phyloP scores from a whole-genome alignment of 2,888 invertebrate genomes.

The Phragmatobia fuliginosa region DNA sequence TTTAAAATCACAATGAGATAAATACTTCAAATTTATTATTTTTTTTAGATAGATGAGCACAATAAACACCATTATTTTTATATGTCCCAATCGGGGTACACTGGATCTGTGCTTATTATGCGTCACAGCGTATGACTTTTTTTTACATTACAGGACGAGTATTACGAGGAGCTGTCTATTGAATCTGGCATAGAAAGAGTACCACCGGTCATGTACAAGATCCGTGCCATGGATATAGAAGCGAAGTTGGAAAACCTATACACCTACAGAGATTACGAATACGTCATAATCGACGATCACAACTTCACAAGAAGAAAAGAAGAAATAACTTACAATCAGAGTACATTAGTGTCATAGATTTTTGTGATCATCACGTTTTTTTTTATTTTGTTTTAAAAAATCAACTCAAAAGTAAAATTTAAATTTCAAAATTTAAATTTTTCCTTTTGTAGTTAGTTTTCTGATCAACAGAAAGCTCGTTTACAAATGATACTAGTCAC shows the following conservation, averaged over 20 bases:
- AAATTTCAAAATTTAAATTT: too few species aligned
- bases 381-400: neutral
- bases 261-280: constrained; percentile 74
- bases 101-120: too few species aligned
- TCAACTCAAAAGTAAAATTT: neutral
- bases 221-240: constrained; percentile 63
- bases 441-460: neutral
- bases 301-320: constrained; percentile 66
- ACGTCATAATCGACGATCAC: constrained; percentile 70
- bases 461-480: neutral
- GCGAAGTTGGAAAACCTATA: constrained; percentile 73
- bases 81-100: too few species aligned
- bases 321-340: constrained; percentile 19
- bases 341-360: neutral
- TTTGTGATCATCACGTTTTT: neutral
- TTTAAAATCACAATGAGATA: too few species aligned
- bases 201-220: constrained; percentile 78
- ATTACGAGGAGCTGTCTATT: constrained; percentile 70
- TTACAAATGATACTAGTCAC: neutral
- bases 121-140: too few species aligned
- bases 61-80: too few species aligned
- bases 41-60: neutral
- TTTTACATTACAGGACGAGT: constrained; percentile 70
- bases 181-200: constrained; percentile 78
- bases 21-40: too few species aligned